phyloP scores from a whole-genome alignment of 2,113 vertebrate genomes.

The Megalops atlanticus region DNA sequence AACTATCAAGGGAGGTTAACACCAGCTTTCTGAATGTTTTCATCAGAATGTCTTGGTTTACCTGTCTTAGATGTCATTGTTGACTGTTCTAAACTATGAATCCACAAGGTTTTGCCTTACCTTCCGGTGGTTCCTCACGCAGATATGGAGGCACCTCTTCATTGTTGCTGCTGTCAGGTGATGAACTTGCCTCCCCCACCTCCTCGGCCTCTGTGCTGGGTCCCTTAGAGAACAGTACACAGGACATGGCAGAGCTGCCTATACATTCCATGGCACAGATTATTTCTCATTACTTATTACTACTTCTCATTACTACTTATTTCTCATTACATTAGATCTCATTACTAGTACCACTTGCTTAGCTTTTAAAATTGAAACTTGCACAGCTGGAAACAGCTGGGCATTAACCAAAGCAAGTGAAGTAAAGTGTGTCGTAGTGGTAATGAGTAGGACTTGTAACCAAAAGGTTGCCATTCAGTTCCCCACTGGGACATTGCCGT shows the following conservation, averaged over 20 bases:
- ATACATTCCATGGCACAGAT: background rate
- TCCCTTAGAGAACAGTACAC: constrained; percentile 33
- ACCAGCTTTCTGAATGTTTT: background rate
- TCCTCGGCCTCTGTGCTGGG: constrained; percentile 44
- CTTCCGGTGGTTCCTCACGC: constrained; percentile 55
- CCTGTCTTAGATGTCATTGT: background rate
- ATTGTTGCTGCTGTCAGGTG: constrained; percentile 28
- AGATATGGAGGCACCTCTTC: constrained; percentile 57
- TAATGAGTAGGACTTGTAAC: too few species aligned
- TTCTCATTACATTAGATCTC: background rate
- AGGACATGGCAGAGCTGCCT: background rate
- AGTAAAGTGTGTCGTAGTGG: too few species aligned
- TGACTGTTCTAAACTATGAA: background rate
- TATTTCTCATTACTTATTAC: background rate
- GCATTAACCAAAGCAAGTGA: background rate
- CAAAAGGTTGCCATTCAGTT: too few species aligned
- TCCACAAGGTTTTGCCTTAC: constrained; percentile 23
- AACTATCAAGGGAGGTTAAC: background rate
- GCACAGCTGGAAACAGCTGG: background rate
- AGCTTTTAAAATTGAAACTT: background rate
- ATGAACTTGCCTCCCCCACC: constrained; percentile 37
- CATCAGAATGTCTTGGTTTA: background rate
- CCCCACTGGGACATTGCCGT: too few species aligned
- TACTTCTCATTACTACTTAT: background rate
- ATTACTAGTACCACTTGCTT: background rate